These are phyloP conservation scores for Drosophila robusta DNA, from an alignment of 2,888 invertebrate genomes.

Conservation along the genomic window DNA sequence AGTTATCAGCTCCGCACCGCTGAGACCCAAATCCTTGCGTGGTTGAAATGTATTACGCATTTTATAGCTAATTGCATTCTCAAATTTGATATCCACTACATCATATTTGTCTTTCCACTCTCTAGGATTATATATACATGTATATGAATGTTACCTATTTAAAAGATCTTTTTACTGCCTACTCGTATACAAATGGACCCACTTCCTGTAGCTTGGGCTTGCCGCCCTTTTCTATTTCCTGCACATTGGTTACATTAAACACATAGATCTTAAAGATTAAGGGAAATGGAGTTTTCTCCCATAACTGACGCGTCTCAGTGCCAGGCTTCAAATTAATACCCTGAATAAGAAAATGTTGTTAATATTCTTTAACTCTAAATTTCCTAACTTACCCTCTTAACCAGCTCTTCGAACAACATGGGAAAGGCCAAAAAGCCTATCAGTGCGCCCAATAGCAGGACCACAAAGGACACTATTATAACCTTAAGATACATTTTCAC, in stretches of 20 bases:
- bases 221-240: conserved; percentile 89
- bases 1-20: conserved; percentile 89
- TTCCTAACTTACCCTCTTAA: conserved; percentile 87
- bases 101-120: conserved; percentile 93
- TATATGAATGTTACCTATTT: neutral
- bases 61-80: conserved; percentile 90
- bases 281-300: conserved; percentile 91
- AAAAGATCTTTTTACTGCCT: conserved; percentile 79
- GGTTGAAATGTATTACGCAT: conserved; percentile 89
- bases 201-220: conserved; percentile 89
- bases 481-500: conserved; percentile 79
- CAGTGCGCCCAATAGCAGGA: conserved; percentile 87
- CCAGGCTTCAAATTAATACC: conserved; percentile 87
- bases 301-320: conserved; percentile 90
- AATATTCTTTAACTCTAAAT: neutral
- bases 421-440: conserved; percentile 90
- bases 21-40: conserved; percentile 88
- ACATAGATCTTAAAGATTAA: conserved; percentile 91
- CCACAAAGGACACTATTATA: conserved; percentile 86
- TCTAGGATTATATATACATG: conserved; percentile 84
- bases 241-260: conserved; percentile 92
- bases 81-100: conserved; percentile 88
- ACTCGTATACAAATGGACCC: conserved; percentile 94
- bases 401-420: conserved; percentile 87
- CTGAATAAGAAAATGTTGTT: conserved; percentile 30